A percentile compares a stretch with the other conserved stretches of the same genome.
Evolutionary conservation across 2,888 invertebrate species (phyloP).

Genomic region (Cremastinae sp.): DNA sequence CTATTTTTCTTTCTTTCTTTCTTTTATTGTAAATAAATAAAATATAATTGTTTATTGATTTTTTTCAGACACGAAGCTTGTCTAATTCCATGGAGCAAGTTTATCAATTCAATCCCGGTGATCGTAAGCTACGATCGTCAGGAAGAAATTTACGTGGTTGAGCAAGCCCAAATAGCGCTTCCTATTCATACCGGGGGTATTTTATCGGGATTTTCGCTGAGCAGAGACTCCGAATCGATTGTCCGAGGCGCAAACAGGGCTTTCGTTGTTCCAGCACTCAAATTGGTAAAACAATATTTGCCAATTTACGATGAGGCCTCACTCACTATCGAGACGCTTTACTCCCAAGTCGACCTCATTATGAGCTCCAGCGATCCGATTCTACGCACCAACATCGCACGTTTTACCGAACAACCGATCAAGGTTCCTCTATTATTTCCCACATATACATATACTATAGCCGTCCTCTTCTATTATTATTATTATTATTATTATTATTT

Average conservation of each 20-base stretch:
- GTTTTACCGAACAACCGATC: slow-evolving; percentile 72
- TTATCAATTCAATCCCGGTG: slow-evolving; percentile 74
- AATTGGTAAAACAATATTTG: slow-evolving; percentile 67
- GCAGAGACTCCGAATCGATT: slow-evolving; percentile 64
- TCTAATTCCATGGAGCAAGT: slow-evolving; percentile 74
- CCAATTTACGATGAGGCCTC: slow-evolving; percentile 60
- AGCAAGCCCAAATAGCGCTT: slow-evolving; percentile 74
- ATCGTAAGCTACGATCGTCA: slow-evolving; percentile 73
- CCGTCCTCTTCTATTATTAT: too few species aligned
- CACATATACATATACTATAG: background rate
- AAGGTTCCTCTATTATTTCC: slow-evolving; percentile 66
- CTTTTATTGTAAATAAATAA: background rate
- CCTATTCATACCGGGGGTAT: slow-evolving; percentile 71
- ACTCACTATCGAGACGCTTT: slow-evolving; percentile 69
- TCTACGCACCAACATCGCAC: slow-evolving; percentile 72
- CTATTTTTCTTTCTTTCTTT: slow-evolving; percentile 13
- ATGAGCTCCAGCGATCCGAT: slow-evolving; percentile 75
- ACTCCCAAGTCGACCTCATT: slow-evolving; percentile 73
- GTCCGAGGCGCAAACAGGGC: slow-evolving; percentile 66
- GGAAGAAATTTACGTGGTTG: slow-evolving; percentile 75
- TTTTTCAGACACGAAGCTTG: slow-evolving; percentile 77
- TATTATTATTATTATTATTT: background rate
- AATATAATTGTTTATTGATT: slow-evolving; percentile 1
- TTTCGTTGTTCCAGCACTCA: slow-evolving; percentile 70
- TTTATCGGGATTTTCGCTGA: slow-evolving; percentile 66